Percentiles rank a stretch among this genome's conserved stretches.
These are phyloP conservation scores for Blera fallax DNA, from an alignment of 2,888 invertebrate genomes.

Conservation along the genomic window DNA sequence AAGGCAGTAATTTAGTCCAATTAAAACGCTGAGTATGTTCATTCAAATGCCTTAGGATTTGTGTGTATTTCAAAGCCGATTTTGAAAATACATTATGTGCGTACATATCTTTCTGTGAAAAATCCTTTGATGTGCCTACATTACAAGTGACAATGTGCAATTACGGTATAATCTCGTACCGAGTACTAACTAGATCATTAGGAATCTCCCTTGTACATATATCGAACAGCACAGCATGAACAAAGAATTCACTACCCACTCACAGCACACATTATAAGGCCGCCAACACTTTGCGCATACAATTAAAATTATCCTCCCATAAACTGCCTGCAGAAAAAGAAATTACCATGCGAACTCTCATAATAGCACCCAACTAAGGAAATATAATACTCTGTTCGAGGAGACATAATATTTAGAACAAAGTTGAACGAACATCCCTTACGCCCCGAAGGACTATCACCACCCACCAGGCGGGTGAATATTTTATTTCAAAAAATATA, in stretches of 20 bases:
- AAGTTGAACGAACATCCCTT: constrained; percentile 10
- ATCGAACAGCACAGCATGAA: background rate
- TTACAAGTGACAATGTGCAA: background rate
- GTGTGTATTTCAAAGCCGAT: background rate
- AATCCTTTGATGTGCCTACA: background rate
- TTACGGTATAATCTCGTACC: background rate
- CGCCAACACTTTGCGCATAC: background rate
- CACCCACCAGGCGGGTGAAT: background rate
- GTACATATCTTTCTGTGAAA: background rate
- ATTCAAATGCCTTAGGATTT: background rate
- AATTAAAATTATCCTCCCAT: constrained; percentile 15
- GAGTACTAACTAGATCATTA: background rate
- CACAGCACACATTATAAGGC: background rate
- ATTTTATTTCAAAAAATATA: background rate
- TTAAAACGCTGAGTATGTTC: background rate
- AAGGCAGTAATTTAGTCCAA: background rate
- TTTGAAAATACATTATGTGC: background rate
- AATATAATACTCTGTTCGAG: background rate
- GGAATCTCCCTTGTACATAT: background rate
- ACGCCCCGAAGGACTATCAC: background rate
- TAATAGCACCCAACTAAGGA: background rate
- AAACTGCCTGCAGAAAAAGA: constrained; percentile 1
- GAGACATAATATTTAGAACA: constrained; percentile 5
- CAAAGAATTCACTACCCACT: background rate
- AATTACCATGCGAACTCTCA: background rate